phyloP scores from a whole-genome alignment of 1,140 invertebrate species.

The Rhagoletis pomonella region DNA sequence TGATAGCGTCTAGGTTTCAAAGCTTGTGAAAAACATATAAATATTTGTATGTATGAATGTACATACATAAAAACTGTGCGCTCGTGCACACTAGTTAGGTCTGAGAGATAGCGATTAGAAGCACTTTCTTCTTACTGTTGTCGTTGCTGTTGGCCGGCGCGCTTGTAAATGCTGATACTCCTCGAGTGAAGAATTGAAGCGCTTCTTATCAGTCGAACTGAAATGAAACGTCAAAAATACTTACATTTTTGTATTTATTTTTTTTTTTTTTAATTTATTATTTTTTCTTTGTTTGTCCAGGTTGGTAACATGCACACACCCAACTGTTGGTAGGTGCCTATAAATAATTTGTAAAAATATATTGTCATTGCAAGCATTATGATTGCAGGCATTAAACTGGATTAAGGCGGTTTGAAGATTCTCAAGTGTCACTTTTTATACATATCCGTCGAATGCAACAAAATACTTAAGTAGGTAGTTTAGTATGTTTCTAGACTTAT shows the following conservation, averaged over 20 bases:
- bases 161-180: neutral
- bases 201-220: constrained; percentile 4
- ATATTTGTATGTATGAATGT: neutral
- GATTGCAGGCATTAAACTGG: neutral
- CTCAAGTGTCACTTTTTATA: neutral
- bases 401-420: neutral
- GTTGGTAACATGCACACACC: neutral
- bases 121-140: constrained; percentile 19
- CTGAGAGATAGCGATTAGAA: neutral
- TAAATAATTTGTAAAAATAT: neutral
- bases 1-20: neutral
- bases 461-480: neutral
- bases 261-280: neutral
- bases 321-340: neutral
- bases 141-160: neutral
- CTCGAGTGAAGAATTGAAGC: neutral
- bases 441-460: neutral
- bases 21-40: neutral
- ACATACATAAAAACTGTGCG: neutral
- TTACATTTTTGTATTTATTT: neutral
- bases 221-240: neutral
- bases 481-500: neutral
- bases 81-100: neutral
- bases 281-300: neutral
- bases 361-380: neutral